Evolutionary conservation across 2,888 invertebrate species (phyloP).

Genomic region (Adelognathus sp.): DNA sequence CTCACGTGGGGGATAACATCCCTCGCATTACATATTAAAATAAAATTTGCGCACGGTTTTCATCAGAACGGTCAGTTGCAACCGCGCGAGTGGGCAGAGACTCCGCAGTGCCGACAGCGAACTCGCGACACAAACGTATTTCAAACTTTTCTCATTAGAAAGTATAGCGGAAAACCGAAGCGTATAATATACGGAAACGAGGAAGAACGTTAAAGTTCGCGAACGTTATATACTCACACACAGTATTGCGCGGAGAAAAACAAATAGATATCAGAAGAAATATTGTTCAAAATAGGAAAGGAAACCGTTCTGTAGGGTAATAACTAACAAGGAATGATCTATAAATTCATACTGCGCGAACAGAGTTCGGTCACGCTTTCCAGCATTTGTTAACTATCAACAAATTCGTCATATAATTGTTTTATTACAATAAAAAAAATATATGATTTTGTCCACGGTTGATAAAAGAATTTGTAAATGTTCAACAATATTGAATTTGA

Average conservation of each 20-base stretch:
- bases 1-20: not conserved
- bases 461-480: too few species aligned
- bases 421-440: too few species aligned
- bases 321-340: too few species aligned
- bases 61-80: not conserved
- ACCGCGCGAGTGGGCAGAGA: not conserved
- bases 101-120: not conserved
- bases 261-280: too few species aligned
- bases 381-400: too few species aligned
- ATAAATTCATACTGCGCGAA: too few species aligned
- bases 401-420: too few species aligned
- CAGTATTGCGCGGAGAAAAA: not conserved
- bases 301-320: too few species aligned
- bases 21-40: not conserved
- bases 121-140: not conserved
- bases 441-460: too few species aligned
- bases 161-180: not conserved
- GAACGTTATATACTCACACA: not conserved
- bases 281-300: too few species aligned
- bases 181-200: not conserved
- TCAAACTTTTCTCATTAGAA: conserved; percentile 6
- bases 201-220: not conserved
- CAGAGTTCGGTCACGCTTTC: too few species aligned
- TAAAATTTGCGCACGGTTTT: not conserved
- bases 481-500: too few species aligned